These are phyloP conservation scores for Portunus trituberculatus DNA, from an alignment of 1,140 invertebrate genomes.

Conservation along the genomic window DNA sequence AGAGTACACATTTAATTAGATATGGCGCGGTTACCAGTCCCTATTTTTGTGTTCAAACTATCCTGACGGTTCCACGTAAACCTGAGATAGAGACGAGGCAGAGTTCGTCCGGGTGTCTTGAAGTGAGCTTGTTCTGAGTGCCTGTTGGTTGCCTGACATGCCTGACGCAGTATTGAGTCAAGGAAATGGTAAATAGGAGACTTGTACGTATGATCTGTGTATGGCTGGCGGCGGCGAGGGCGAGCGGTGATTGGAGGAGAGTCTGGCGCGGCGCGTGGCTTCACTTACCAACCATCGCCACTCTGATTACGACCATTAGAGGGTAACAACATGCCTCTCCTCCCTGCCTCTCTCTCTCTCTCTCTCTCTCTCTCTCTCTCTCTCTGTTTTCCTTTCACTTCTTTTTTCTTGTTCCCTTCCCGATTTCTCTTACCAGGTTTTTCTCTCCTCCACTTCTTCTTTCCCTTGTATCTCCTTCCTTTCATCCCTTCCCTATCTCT, in stretches of 20 bases:
- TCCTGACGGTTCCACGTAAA: background rate
- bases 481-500: background rate
- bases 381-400: background rate
- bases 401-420: background rate
- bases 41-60: background rate
- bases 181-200: background rate
- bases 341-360: background rate
- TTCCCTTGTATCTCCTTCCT: background rate
- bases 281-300: slow-evolving; percentile 17
- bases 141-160: too few species aligned
- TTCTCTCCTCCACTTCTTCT: background rate
- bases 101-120: background rate
- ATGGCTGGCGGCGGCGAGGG: background rate
- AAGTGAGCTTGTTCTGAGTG: background rate
- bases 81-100: background rate
- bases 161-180: background rate
- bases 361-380: background rate
- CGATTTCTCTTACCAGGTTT: background rate
- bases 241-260: slow-evolving; percentile 33
- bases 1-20: slow-evolving; percentile 75
- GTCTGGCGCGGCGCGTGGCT: background rate
- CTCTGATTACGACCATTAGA: background rate
- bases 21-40: slow-evolving; percentile 37
- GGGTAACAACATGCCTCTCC: background rate
- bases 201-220: background rate